Evolutionary conservation across 2,888 invertebrate species (phyloP), one percentile per base, ranked within the genome.

Genomic region (Phlogophora meticulosa): DNA sequence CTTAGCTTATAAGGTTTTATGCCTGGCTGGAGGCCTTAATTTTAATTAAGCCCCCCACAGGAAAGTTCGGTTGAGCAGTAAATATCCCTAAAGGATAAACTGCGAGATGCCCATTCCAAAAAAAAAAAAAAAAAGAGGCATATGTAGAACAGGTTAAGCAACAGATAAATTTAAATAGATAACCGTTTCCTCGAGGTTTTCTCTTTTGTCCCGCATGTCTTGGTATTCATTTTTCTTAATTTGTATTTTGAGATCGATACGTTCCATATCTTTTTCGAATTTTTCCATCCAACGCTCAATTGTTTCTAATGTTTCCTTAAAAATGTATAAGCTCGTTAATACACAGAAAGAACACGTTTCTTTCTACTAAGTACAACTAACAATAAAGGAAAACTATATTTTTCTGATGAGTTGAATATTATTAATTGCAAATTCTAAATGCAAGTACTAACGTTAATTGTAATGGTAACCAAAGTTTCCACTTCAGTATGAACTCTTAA

Each of bases 231-330:
- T 91, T 76, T 91, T 93, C 83, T 87, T 87, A 1, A 91, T 86
- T 77, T 93, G 93, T 80, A 94, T 93, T 82, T 89, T 89, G 17
- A 94, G 81, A 62, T 94, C 94, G 15, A 93, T 83, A 0, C 59
- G 72, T 74, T 94, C 94, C 80, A 93, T 93, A 48, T 94, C 93
- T 24, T 66, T 82, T 48, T 94, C 94, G 73, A 91, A 94, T 80
- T 93, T 94, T 1, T 87, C 82, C 94, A 94, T 94, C 91, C 91
- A 92, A 0, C 75, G 48, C 52, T 94, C 94, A 5, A 94, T 85
- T 72, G 88, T 89, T 38, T 85, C 72, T n/a, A 93, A 80, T 34
- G 89, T 92, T 83, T 94, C 93, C 94, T 94, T 52, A 5, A 72
- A 83, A 43, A 38, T 0, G 20, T 17, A 28, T n/a, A 36, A 24